Base-by-base conservation (phyloP, 2,113 vertebrate species). In the Anguilla rostrata region DNA sequence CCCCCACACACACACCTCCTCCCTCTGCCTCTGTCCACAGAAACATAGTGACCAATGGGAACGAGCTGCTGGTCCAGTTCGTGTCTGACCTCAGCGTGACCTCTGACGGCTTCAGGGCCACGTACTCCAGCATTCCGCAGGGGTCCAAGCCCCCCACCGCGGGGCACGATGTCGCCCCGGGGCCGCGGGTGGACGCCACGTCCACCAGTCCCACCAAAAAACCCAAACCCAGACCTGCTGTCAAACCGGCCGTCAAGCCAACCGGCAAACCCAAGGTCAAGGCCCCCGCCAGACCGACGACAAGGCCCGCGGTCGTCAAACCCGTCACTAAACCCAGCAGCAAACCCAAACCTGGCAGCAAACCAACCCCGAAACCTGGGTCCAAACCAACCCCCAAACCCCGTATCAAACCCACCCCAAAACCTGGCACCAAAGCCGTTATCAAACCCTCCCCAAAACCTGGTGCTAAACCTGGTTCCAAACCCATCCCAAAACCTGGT, bases 41-140 rank as follows among this genome's bases (percentile, higher is more conserved):
- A 60, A 88, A 89, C 1, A 92, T 98, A 40, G 93, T 95, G 88
- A 98, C 96, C 0, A 95, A 96, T 18, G 96, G 96, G 5, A 97
- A 97, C 0, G 96, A 98, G 85, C 95, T 98, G 53, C 94, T 98
- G 12, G 96, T 98, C 79, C 97, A 98, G 93, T 98, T 98, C 26
- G 96, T 98, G 40, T 98, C 97, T 0, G 97, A 98, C 88, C 97
- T 97, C 87, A 98, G 97, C 4, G 95, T 98, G 87, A 97, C 97
- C 0, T 96, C 96, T 0, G 96, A 97, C 20, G 97, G 97, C 78
- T 98, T 98, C 91, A 95, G 96, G 78, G 97, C 96, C n/a, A 88
- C 92, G 87, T 98, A 98, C 88, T 89, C 86, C 86, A 94, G 92
- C 2, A 89, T 95, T 12, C 92, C 95, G 14, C 92, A 86, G 0